These are phyloP conservation scores for Corydoras sp. DNA, from an alignment of 2,113 vertebrate genomes.

Conservation along the genomic window DNA sequence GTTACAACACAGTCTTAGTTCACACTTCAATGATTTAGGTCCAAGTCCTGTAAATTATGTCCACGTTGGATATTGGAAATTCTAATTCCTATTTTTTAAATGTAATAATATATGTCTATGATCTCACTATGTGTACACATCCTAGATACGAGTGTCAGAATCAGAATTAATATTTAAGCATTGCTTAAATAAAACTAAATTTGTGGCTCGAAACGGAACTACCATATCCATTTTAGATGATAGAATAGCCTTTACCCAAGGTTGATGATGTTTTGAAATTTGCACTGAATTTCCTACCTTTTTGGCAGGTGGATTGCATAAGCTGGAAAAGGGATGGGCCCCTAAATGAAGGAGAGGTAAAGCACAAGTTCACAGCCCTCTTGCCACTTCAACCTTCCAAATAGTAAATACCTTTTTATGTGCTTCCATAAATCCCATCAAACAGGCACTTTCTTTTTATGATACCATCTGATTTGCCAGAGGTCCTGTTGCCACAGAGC, in stretches of 20 bases:
- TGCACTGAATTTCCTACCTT: conserved; percentile 31
- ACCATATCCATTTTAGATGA: too few relatives aligned
- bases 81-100: too few relatives aligned
- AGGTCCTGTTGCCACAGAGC: conserved; percentile 23
- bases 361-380: conserved; percentile 50
- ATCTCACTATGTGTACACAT: too few relatives aligned
- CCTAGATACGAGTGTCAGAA: too few relatives aligned
- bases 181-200: too few relatives aligned
- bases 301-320: conserved; percentile 55
- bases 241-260: conserved; percentile 13
- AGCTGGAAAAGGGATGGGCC: conserved; percentile 28
- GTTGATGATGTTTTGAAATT: conserved; percentile 26
- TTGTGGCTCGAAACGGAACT: too few relatives aligned
- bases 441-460: conserved; percentile 57
- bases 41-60: too few relatives aligned
- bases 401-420: conserved; percentile 64
- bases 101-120: too few relatives aligned
- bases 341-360: conserved; percentile 33
- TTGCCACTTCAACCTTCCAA: conserved; percentile 53
- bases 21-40: too few relatives aligned
- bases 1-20: too few relatives aligned
- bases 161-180: too few relatives aligned
- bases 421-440: conserved; percentile 65
- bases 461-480: conserved; percentile 49
- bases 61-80: too few relatives aligned